These are phyloP conservation scores for Marcusenius ussheri DNA, from an alignment of 2,113 vertebrate species.

Conservation along the genomic window DNA sequence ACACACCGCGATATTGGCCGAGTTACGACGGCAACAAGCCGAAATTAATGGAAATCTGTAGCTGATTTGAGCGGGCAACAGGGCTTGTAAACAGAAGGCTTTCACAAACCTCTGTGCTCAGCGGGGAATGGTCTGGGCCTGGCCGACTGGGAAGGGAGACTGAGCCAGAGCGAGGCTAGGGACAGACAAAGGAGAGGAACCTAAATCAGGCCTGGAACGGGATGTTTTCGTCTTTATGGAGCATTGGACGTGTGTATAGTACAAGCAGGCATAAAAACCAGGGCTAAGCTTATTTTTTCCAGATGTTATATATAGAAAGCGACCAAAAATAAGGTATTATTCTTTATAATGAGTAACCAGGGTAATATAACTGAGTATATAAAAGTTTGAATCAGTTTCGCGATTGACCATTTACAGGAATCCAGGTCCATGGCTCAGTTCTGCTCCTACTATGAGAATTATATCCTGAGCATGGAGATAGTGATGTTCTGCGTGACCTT, in stretches of 20 bases:
- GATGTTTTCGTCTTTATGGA: neutral
- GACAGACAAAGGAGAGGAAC: constrained; percentile 38
- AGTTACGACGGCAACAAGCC: constrained; percentile 45
- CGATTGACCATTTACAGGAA: neutral
- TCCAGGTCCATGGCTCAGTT: neutral
- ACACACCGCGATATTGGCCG: constrained; percentile 63
- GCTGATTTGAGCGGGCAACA: constrained; percentile 60
- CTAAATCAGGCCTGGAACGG: neutral
- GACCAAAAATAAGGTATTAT: constrained; percentile 47
- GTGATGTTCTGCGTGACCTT: neutral
- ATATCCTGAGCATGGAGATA: neutral
- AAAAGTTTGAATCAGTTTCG: neutral
- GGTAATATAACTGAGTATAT: neutral
- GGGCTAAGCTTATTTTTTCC: constrained; percentile 61
- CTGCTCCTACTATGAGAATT: neutral
- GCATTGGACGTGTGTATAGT: neutral
- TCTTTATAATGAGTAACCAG: constrained; percentile 61
- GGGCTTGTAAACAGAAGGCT: constrained; percentile 54
- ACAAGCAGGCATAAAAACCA: constrained; percentile 56
- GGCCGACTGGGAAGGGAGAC: constrained; percentile 48
- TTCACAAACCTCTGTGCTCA: constrained; percentile 57
- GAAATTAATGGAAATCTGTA: constrained; percentile 60
- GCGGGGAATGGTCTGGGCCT: constrained; percentile 33
- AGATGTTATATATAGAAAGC: constrained; percentile 59
- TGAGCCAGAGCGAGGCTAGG: constrained; percentile 30